phyloP scores from a whole-genome alignment of 1,140 invertebrate species.

The Oppia nitens region DNA sequence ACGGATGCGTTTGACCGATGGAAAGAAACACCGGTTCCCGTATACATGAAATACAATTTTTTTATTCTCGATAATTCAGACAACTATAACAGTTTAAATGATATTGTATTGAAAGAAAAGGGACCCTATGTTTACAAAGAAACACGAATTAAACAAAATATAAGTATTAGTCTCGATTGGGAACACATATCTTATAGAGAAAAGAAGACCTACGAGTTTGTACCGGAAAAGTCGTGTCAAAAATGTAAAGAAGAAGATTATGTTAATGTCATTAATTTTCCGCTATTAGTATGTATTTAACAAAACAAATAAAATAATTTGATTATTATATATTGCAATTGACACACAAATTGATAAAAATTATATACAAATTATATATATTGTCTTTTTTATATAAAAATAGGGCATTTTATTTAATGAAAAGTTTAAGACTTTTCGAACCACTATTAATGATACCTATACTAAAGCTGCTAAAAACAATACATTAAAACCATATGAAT shows the following conservation, averaged over 20 bases:
- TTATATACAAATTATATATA: no score
- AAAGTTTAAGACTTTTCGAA: no score
- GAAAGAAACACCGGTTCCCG: background rate
- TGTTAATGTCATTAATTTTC: background rate
- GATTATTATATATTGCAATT: no score
- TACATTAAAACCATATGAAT: no score
- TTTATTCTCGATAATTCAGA: background rate
- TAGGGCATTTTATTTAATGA: no score
- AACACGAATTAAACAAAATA: background rate
- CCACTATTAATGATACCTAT: no score
- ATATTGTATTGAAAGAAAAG: background rate
- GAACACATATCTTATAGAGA: background rate
- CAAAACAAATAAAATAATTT: no score
- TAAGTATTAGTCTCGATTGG: background rate
- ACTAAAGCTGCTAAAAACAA: no score
- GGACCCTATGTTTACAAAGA: background rate
- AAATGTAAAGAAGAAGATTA: background rate
- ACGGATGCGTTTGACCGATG: background rate
- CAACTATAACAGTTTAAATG: background rate
- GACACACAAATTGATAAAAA: no score
- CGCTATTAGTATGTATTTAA: background rate
- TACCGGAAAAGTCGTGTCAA: background rate
- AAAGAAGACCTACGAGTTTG: background rate
- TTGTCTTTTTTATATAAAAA: no score
- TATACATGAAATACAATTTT: background rate